A percentile compares a stretch with the other conserved stretches of the same genome.
These are phyloP conservation scores for Gopherus flavomarginatus DNA, from an alignment of 2,113 vertebrate genomes.

Conservation along the genomic window DNA sequence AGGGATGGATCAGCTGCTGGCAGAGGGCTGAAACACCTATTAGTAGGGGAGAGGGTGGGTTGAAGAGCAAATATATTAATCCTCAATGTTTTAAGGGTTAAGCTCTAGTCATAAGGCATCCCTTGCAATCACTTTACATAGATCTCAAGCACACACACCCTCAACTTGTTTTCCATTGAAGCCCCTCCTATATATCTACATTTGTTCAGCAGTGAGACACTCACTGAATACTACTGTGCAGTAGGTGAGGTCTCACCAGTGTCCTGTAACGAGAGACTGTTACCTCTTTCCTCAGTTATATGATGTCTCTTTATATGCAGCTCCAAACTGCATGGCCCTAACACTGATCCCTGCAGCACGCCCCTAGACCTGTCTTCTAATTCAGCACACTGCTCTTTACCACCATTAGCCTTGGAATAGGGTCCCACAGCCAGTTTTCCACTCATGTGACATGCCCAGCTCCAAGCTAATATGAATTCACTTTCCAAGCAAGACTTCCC, in stretches of 20 bases:
- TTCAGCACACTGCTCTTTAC: background rate
- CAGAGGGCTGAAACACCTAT: background rate
- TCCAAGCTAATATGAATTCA: background rate
- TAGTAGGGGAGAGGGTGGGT: background rate
- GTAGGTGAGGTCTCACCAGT: background rate
- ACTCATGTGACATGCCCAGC: background rate
- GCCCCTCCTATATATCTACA: background rate
- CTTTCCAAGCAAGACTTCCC: conserved; percentile 50
- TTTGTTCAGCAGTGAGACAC: background rate
- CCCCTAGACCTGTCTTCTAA: background rate
- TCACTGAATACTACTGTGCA: background rate
- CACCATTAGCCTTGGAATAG: background rate
- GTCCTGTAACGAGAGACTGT: background rate
- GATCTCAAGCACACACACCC: background rate
- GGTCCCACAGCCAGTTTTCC: conserved; percentile 11
- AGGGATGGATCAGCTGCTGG: background rate
- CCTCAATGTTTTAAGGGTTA: background rate
- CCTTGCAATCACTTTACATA: background rate
- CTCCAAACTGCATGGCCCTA: background rate
- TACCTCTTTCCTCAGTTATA: background rate
- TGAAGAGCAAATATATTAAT: background rate
- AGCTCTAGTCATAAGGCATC: background rate
- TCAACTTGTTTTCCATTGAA: background rate
- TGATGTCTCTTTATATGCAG: background rate
- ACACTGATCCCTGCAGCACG: background rate